Base-by-base conservation (phyloP, 1,140 invertebrate species). In the Bombus confusus region DNA sequence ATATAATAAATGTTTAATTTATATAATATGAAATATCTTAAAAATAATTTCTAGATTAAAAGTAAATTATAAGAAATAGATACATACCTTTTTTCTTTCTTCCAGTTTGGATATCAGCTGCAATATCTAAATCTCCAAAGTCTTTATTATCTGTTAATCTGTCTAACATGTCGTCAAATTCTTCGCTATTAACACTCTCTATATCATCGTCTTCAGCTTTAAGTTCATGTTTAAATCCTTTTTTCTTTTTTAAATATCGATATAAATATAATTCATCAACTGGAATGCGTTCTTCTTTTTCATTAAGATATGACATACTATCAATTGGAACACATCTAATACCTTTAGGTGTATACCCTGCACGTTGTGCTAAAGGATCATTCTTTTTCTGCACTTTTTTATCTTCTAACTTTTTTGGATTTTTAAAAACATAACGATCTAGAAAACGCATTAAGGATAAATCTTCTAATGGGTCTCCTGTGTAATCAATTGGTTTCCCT, bases 351-450 rank as follows among this genome's bases (percentile, higher is more conserved):
- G 92, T 93, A 93, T 97, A 97, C 85, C 96, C 96, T 88, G 96
- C 96, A 69, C 97, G 83, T 72, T 91, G 90, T 13, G 93, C 92
- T 8, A 95, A 76, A 10, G 94, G 94, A 88, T 94, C 93, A 18
- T 92, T 92, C 13, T 90, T 93, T 37, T 91, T 95, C 10, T 90
- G 85, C 37, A 93, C 47, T 80, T 91, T 88, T 91, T 92, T 87
- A 39, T 94, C 93, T 91, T 95, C 94, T 3, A 96, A 81, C 86
- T 97, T 97, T 94, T 99, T 99, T 0, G 99, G 98, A 96, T 99
- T 99, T 94, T 99, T 98, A 92, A 98, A 99, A 3, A 98, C 98
- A 94, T 99, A 99, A 81, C 98, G 96, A 93, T 99, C 99, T 22
- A 99, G 95, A 93, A 99, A 99, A 84, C 98, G 95, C 41, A 98